Evolutionary conservation across 2,888 invertebrate species (phyloP).

Genomic region (Acanthosepion esculentum): DNA sequence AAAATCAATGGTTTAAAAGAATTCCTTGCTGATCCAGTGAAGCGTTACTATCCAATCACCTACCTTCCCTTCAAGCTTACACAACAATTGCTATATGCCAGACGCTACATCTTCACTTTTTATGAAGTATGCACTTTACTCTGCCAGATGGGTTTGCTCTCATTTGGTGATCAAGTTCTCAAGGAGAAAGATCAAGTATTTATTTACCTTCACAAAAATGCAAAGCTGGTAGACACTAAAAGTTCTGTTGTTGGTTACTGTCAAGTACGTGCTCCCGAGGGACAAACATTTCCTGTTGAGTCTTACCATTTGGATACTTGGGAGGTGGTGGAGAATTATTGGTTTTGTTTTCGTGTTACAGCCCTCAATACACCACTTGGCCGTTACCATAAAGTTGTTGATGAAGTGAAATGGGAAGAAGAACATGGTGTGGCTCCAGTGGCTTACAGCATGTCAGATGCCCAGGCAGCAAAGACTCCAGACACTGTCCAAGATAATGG

Average conservation of each 20-base stretch:
- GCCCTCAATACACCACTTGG: constrained; percentile 82
- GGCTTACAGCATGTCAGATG: constrained; percentile 53
- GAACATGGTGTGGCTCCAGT: constrained; percentile 48
- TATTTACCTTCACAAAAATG: constrained; percentile 81
- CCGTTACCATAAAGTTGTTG: constrained; percentile 48
- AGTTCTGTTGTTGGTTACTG: constrained; percentile 81
- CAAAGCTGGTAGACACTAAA: constrained; percentile 81
- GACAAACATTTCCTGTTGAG: constrained; percentile 79
- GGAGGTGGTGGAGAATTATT: constrained; percentile 78
- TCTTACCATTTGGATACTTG: constrained; percentile 78
- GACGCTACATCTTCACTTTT: constrained; percentile 80
- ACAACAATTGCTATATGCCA: constrained; percentile 77
- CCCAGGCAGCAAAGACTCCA: constrained; percentile 71
- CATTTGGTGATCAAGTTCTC: constrained; percentile 81
- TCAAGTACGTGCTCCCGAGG: constrained; percentile 79
- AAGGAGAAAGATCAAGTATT: constrained; percentile 82
- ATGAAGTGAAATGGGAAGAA: constrained; percentile 49
- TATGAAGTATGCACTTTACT: constrained; percentile 79
- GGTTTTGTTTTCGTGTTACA: constrained; percentile 81
- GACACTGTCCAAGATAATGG: constrained; percentile 78
- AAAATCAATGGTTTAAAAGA: constrained; percentile 79
- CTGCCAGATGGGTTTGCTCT: constrained; percentile 81
- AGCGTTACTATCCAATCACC: constrained; percentile 80
- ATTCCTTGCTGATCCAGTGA: constrained; percentile 81
- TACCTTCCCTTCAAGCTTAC: constrained; percentile 78